A percentile compares a stretch with the other conserved stretches of the same genome.
Conservation (phyloP, 2,797 vertebrate species). For the Heteromormyrus szaboi region DNA sequence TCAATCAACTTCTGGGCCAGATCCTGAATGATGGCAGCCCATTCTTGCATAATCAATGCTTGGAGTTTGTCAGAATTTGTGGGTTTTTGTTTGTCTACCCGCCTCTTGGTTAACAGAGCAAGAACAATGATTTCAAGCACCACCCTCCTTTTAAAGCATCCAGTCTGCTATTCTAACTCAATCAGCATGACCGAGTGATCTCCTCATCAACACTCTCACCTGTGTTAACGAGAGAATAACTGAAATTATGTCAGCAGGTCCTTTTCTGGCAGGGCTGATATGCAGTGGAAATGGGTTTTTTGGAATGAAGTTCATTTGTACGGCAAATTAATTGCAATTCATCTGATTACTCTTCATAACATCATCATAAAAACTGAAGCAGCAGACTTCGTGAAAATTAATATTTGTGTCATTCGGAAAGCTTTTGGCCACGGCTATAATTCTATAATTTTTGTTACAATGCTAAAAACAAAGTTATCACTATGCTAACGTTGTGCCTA, state of each 20-base stretch:
- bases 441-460: background rate
- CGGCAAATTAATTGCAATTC: background rate
- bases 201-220: background rate
- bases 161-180: background rate
- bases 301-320: background rate
- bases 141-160: background rate
- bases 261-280: background rate
- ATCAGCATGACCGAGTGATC: background rate
- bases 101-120: background rate
- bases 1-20: background rate
- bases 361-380: background rate
- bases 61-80: background rate
- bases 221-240: background rate
- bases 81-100: background rate
- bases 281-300: background rate
- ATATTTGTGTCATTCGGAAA: background rate
- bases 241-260: background rate
- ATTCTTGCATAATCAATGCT: background rate
- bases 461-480: background rate
- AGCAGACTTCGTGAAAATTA: background rate
- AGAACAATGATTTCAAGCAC: background rate
- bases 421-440: background rate
- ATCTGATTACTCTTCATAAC: background rate
- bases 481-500: background rate
- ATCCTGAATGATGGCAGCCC: background rate